Evolutionary conservation across 2,113 vertebrate species (phyloP).

Genomic region (Hiodon alosoides): DNA sequence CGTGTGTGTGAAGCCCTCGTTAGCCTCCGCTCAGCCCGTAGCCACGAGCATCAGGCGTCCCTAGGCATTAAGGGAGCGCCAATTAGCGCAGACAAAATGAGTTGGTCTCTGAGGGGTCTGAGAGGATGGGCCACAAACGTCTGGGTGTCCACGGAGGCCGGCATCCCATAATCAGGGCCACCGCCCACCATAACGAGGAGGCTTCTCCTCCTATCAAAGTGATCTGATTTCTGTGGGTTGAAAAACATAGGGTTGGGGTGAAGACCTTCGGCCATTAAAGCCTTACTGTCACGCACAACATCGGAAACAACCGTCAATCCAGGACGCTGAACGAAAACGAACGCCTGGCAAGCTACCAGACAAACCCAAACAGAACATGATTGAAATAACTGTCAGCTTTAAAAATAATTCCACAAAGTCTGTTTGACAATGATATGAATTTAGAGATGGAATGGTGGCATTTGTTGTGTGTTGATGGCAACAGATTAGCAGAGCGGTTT

Average conservation of each 20-base stretch:
- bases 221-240: not conserved
- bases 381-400: no score
- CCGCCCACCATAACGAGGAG: slow-evolving; percentile 9
- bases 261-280: not conserved
- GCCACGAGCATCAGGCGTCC: not conserved
- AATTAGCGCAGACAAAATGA: slow-evolving; percentile 22
- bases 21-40: slow-evolving; percentile 10
- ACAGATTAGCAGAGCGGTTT: no score
- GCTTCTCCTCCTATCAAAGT: slow-evolving; percentile 1
- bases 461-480: no score
- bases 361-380: no score
- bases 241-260: not conserved
- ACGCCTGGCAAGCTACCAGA: no score
- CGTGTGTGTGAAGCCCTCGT: slow-evolving; percentile 13
- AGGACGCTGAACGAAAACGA: no score
- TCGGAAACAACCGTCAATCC: no score
- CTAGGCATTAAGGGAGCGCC: slow-evolving; percentile 12
- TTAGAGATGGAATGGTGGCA: no score
- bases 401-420: no score
- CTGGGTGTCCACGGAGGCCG: not conserved
- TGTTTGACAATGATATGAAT: no score
- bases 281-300: not conserved
- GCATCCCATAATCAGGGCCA: slow-evolving; percentile 4
- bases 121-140: slow-evolving; percentile 1
- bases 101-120: slow-evolving; percentile 2